Percentiles rank a stretch among this genome's conserved stretches.
These are phyloP conservation scores for Falco naumanni DNA, from an alignment of 2,797 vertebrate genomes.

Conservation along the genomic window DNA sequence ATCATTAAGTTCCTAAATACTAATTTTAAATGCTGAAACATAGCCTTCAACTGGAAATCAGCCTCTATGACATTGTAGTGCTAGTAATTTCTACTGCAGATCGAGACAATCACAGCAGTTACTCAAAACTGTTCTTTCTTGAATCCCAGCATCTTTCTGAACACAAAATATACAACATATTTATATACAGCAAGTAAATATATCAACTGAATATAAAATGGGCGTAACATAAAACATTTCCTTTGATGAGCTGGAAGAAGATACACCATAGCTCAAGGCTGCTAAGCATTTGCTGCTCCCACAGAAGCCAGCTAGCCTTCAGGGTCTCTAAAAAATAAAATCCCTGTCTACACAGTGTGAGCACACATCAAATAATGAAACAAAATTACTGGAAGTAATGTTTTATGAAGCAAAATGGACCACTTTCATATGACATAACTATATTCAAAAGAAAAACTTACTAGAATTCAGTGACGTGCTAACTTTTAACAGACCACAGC, in stretches of 20 bases:
- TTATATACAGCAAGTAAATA: background rate
- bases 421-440: background rate
- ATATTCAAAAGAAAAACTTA: background rate
- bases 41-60: background rate
- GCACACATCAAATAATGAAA: background rate
- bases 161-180: background rate
- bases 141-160: background rate
- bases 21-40: background rate
- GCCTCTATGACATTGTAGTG: background rate
- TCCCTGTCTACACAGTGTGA: background rate
- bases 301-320: background rate
- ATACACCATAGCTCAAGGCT: background rate
- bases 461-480: background rate
- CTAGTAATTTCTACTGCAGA: background rate
- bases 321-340: background rate
- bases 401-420: background rate
- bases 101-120: background rate
- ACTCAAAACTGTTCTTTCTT: background rate
- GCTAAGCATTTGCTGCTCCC: background rate
- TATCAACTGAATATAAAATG: background rate
- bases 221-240: background rate
- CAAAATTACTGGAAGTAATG: background rate
- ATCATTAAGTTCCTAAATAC: background rate
- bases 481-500: background rate
- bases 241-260: background rate